A percentile compares a stretch with the other conserved stretches of the same genome.
Conservation (phyloP, 2,113 vertebrate genomes). For the Hemichromis elongatus region DNA sequence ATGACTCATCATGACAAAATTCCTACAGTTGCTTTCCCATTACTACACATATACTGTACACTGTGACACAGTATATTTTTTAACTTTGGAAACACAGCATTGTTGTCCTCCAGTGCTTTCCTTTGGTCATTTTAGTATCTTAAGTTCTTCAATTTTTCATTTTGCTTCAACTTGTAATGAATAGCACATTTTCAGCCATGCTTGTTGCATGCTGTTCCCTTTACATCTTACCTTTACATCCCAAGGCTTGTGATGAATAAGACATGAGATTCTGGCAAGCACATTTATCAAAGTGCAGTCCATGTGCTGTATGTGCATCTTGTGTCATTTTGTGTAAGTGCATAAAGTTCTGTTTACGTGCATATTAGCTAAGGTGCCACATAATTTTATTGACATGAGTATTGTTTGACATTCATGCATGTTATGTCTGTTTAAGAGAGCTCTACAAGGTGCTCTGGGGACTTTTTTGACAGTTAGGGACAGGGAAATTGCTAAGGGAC, state of each 20-base stretch:
- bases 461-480: neutral
- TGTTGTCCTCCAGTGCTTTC: neutral
- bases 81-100: neutral
- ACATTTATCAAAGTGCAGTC: neutral
- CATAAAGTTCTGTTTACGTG: neutral
- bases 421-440: neutral
- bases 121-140: neutral
- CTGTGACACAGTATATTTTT: neutral
- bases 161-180: neutral
- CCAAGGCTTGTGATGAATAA: constrained; percentile 20
- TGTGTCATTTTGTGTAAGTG: neutral
- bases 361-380: neutral
- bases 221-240: neutral
- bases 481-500: neutral
- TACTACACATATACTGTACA: neutral
- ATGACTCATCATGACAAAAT: neutral
- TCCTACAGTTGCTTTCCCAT: neutral
- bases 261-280: neutral
- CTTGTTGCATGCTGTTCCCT: neutral
- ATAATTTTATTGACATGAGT: neutral
- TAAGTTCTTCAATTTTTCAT: neutral
- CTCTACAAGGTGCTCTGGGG: neutral
- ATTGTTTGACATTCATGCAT: neutral
- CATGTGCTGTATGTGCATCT: neutral
- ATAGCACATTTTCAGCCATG: neutral